phyloP scores from a whole-genome alignment of 2,888 invertebrate species.

The Drosophila kuntzei region DNA sequence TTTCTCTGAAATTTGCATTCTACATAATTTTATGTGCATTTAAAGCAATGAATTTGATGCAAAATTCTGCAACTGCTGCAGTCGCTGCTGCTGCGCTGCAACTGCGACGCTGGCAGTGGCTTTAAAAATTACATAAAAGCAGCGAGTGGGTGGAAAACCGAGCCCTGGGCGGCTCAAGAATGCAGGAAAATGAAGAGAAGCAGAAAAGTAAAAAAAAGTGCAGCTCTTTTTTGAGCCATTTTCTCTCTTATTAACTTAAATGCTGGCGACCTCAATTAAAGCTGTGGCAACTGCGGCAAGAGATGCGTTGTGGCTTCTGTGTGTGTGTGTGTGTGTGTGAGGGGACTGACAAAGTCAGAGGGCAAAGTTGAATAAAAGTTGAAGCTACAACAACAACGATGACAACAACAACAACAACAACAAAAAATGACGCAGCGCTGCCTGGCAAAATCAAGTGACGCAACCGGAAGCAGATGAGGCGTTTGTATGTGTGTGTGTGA shows the following conservation, averaged over 20 bases:
- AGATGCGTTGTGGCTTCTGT: slow-evolving; percentile 3
- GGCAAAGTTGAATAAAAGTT: slow-evolving; percentile 82
- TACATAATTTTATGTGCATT: slow-evolving; percentile 65
- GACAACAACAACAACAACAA: neutral
- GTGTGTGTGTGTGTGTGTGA: slow-evolving; percentile 9
- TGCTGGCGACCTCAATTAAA: slow-evolving; percentile 84
- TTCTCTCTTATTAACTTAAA: slow-evolving; percentile 70
- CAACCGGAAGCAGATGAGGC: slow-evolving; percentile 70
- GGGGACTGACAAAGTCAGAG: slow-evolving; percentile 73
- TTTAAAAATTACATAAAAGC: slow-evolving; percentile 72
- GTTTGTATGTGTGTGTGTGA: slow-evolving; percentile 9
- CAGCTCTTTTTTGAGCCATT: slow-evolving; percentile 19
- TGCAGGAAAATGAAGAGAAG: slow-evolving; percentile 6
- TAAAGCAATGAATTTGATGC: slow-evolving; percentile 52
- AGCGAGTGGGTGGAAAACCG: slow-evolving; percentile 55
- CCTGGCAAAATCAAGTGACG: slow-evolving; percentile 65
- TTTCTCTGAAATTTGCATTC: slow-evolving; percentile 35
- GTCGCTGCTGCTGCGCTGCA: slow-evolving; percentile 19
- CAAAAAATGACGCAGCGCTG: slow-evolving; percentile 73
- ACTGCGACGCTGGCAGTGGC: slow-evolving; percentile 41
- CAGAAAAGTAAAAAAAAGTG: slow-evolving; percentile 22
- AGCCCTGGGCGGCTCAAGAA: slow-evolving; percentile 54
- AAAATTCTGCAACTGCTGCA: slow-evolving; percentile 16
- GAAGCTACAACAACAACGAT: slow-evolving; percentile 44
- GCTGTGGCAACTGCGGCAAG: slow-evolving; percentile 42